phyloP scores from a whole-genome alignment of 2,888 invertebrate genomes.

The Eretmocerus hayati region DNA sequence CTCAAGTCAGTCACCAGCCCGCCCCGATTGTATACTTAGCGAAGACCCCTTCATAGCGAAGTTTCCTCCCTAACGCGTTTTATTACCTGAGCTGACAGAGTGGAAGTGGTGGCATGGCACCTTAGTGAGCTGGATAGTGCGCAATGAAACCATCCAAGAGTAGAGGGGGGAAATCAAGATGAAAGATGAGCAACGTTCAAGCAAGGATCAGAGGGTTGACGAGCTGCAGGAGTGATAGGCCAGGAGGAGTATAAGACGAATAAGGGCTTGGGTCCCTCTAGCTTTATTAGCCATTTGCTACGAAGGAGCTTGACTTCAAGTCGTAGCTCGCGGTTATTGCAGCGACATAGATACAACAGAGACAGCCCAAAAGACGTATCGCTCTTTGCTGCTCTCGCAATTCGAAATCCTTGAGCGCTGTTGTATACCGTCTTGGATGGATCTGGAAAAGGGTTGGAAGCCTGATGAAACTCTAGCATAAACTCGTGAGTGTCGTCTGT shows the following conservation, averaged over 20 bases:
- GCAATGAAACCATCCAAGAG: background rate
- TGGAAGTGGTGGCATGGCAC: too few species aligned
- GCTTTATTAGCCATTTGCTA: slow-evolving; percentile 24
- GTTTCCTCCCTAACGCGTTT: slow-evolving; percentile 10
- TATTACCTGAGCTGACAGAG: slow-evolving; percentile 10
- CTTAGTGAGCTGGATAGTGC: slow-evolving; percentile 3
- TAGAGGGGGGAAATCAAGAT: slow-evolving; percentile 7
- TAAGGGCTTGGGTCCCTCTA: slow-evolving; percentile 8
- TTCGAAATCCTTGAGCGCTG: too few species aligned
- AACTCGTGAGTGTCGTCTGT: too few species aligned
- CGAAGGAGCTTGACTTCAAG: slow-evolving; percentile 12
- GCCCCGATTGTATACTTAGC: too few species aligned
- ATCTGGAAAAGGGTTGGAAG: too few species aligned
- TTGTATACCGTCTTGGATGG: too few species aligned
- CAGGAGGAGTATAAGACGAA: too few species aligned
- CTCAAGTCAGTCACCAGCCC: too few species aligned
- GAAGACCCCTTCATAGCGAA: background rate
- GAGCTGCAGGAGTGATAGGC: background rate
- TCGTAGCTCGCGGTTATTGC: slow-evolving; percentile 22
- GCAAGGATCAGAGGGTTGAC: slow-evolving; percentile 2
- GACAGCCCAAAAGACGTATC: background rate
- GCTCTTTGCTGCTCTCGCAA: too few species aligned
- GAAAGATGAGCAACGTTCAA: slow-evolving; percentile 19
- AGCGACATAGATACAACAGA: too few species aligned
- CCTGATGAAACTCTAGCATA: too few species aligned